Percentiles rank a stretch among this genome's conserved stretches.
These are phyloP conservation scores for Tympanuchus pallidicinctus DNA, from an alignment of 2,113 vertebrate genomes.

Conservation along the genomic window DNA sequence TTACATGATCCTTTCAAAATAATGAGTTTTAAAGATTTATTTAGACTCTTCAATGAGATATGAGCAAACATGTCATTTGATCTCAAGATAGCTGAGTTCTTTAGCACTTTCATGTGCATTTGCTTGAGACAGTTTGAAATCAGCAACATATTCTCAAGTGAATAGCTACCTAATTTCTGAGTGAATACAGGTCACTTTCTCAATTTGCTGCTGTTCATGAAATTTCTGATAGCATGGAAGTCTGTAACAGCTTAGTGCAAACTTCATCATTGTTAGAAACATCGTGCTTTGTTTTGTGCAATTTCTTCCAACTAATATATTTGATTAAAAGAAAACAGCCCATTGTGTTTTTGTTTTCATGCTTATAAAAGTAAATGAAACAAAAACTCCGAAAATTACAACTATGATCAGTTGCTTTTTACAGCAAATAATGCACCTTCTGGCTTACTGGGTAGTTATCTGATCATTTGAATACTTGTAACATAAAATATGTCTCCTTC, in stretches of 20 bases:
- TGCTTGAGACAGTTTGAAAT: neutral
- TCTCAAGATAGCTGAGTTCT: neutral
- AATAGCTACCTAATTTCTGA: neutral
- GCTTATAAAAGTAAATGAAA: neutral
- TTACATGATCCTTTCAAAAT: neutral
- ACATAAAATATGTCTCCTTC: neutral
- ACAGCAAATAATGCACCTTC: neutral
- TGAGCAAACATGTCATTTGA: neutral
- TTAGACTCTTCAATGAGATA: neutral
- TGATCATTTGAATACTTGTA: neutral
- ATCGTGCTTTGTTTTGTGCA: neutral
- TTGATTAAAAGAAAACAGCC: neutral
- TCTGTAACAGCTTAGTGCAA: neutral
- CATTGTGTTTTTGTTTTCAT: neutral
- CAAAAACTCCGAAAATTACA: neutral
- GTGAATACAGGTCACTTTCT: neutral
- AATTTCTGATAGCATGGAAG: neutral
- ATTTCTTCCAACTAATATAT: neutral
- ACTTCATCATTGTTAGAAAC: neutral
- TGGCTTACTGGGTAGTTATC: neutral
- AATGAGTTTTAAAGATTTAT: neutral
- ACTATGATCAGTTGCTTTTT: neutral
- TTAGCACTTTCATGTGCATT: neutral
- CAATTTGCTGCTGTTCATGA: neutral
- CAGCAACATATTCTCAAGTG: neutral